A percentile compares a stretch with the other conserved stretches of the same genome.
These are phyloP conservation scores for Gallinago paraguaiae DNA, from an alignment of 2,113 vertebrate genomes.

Conservation along the genomic window DNA sequence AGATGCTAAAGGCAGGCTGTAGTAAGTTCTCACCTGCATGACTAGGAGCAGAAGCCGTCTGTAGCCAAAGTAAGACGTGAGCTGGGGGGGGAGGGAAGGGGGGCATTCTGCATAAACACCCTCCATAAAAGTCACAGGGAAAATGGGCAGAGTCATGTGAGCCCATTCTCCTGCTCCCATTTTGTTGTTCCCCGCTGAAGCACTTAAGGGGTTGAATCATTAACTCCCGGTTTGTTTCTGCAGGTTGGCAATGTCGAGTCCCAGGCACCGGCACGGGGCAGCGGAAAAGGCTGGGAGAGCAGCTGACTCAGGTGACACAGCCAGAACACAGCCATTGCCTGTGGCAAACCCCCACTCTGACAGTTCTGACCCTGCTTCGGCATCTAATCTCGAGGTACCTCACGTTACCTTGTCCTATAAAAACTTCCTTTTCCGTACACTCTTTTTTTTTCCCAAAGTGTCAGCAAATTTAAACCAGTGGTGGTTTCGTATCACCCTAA, in stretches of 20 bases:
- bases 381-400: not conserved
- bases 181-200: not conserved
- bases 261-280: not conserved
- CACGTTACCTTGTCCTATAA: accelerated
- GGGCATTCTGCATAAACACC: not conserved
- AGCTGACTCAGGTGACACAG: not conserved
- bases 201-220: constrained; percentile 56
- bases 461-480: accelerated
- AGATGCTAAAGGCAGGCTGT: not conserved
- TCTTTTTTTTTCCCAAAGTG: not conserved
- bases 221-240: constrained; percentile 5
- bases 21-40: not conserved
- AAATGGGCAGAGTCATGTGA: constrained; percentile 45
- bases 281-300: not conserved
- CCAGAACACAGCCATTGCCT: not conserved
- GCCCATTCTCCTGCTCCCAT: not conserved
- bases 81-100: not conserved
- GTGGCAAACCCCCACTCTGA: not conserved
- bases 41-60: not conserved
- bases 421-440: accelerated
- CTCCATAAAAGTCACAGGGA: not conserved
- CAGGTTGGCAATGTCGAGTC: constrained; percentile 38
- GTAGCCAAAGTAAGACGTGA: not conserved
- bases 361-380: not conserved
- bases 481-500: accelerated